phyloP scores from a whole-genome alignment of 1,140 invertebrate species.

The Caenorhabditis briggsae region DNA sequence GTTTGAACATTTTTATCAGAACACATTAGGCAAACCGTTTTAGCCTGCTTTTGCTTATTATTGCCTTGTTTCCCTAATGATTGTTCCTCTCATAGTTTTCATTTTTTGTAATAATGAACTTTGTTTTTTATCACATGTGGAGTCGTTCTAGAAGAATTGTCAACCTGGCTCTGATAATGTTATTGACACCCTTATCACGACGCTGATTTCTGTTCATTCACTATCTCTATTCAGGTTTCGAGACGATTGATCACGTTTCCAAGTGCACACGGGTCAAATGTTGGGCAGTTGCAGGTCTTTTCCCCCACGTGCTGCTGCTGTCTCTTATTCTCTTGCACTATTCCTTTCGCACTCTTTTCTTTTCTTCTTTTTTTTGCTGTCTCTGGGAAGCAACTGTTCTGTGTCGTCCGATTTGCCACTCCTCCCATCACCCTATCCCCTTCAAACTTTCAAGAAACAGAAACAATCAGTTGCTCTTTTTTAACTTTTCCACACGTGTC shows the following conservation, averaged over 20 bases:
- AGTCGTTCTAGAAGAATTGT: neutral
- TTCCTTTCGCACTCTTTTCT: constrained; percentile 9
- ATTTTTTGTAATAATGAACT: neutral
- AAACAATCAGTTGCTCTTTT: constrained; percentile 18
- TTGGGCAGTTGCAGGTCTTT: constrained; percentile 38
- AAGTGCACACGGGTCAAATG: constrained; percentile 53
- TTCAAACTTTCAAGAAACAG: constrained; percentile 9
- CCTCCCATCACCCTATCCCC: neutral
- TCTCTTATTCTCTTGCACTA: constrained; percentile 35
- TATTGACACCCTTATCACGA: neutral
- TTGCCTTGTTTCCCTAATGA: too few relatives aligned
- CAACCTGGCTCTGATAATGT: neutral
- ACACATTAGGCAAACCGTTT: too few relatives aligned
- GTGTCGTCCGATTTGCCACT: constrained; percentile 33
- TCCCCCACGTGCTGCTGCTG: constrained; percentile 10
- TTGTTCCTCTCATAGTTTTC: neutral
- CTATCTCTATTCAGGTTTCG: constrained; percentile 15
- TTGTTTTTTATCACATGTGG: too few relatives aligned
- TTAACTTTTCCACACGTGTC: neutral
- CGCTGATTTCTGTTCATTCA: neutral
- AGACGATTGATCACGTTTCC: constrained; percentile 53
- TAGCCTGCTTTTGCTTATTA: too few relatives aligned
- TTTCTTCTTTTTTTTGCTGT: constrained; percentile 37
- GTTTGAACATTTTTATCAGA: too few relatives aligned
- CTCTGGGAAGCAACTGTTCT: constrained; percentile 46